phyloP scores from a whole-genome alignment of 2,113 vertebrate species.

The Electrona antarctica region DNA sequence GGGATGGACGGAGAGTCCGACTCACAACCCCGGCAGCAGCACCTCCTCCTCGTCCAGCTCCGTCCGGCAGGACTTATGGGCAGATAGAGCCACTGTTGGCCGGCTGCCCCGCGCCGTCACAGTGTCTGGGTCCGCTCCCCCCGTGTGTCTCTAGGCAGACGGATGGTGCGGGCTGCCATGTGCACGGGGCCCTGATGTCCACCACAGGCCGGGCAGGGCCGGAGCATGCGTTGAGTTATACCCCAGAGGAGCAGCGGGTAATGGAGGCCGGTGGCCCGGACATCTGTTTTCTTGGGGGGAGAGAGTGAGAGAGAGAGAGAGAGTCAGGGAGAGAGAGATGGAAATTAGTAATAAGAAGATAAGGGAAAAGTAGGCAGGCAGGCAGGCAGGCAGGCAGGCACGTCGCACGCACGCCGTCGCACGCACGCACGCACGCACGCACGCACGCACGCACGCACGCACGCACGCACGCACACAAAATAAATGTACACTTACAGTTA shows the following conservation, averaged over 20 bases:
- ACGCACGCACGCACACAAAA: background rate
- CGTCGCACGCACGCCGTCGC: too few relatives aligned
- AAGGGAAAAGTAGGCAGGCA: background rate
- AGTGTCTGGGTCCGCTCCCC: conserved; percentile 35
- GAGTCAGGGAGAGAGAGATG: conserved; percentile 3
- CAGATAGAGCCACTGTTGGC: conserved; percentile 58
- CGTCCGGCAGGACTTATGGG: conserved; percentile 57
- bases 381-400: too few relatives aligned
- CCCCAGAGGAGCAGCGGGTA: conserved; percentile 55
- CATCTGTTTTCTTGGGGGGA: conserved; percentile 63
- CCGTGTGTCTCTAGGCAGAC: conserved; percentile 37
- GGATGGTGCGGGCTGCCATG: conserved; percentile 44
- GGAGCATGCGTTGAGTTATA: conserved; percentile 55
- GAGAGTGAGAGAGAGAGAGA: conserved; percentile 1
- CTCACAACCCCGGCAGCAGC: conserved; percentile 1
- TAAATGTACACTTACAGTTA: background rate
- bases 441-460: background rate
- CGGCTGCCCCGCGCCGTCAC: conserved; percentile 56
- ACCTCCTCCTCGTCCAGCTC: conserved; percentile 36
- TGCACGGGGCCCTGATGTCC: conserved; percentile 37
- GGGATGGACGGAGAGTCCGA: conserved; percentile 60
- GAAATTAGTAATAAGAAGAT: conserved; percentile 24
- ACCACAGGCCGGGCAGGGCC: conserved; percentile 42
- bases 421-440: background rate
- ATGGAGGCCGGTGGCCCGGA: conserved; percentile 61